phyloP scores from a whole-genome alignment of 2,113 vertebrate species.

The Himantopus leucocephalus region DNA sequence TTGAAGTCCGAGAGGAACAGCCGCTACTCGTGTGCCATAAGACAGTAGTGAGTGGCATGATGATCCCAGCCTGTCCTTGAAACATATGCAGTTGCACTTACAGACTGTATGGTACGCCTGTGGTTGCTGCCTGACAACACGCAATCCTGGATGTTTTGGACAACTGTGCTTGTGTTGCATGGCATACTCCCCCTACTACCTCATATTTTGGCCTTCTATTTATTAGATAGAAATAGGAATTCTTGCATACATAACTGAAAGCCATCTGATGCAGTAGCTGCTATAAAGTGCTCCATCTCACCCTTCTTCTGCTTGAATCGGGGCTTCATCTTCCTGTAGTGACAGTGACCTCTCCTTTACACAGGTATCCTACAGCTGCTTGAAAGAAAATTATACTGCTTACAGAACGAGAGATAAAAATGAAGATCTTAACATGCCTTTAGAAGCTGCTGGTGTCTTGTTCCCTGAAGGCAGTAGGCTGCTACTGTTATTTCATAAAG shows the following conservation, averaged over 20 bases:
- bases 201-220: not conserved
- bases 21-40: fast-evolving
- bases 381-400: not conserved
- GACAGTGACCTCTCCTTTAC: not conserved
- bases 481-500: not conserved
- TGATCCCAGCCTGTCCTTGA: not conserved
- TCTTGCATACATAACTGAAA: fast-evolving
- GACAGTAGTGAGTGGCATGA: not conserved
- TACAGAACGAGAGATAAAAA: not conserved
- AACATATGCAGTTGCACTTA: not conserved
- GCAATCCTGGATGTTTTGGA: not conserved
- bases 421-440: not conserved
- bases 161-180: not conserved
- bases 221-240: not conserved
- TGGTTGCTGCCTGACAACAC: not conserved
- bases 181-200: not conserved
- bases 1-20: not conserved
- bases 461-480: not conserved
- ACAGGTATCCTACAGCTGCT: not conserved
- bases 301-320: not conserved
- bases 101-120: not conserved
- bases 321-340: not conserved
- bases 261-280: not conserved
- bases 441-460: not conserved
- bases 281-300: not conserved